phyloP scores from a whole-genome alignment of 2,113 vertebrate genomes.

The Catagonus wagneri region DNA sequence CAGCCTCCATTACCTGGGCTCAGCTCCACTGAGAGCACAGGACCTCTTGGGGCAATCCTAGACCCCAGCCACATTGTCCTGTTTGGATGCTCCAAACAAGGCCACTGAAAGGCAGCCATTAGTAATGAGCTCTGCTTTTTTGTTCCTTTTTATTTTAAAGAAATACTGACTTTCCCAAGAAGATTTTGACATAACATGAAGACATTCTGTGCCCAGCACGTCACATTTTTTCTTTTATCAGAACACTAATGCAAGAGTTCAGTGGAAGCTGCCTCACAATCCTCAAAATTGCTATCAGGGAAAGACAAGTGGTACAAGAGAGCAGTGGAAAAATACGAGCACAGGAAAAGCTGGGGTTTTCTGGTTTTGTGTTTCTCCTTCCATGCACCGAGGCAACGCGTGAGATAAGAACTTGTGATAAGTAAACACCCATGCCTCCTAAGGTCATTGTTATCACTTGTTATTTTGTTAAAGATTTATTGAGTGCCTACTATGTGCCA shows the following conservation, averaged over 20 bases:
- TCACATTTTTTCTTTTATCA: not conserved
- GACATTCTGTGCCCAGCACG: not conserved
- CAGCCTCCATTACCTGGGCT: not conserved
- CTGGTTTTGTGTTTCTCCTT: not conserved
- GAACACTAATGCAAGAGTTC: not conserved
- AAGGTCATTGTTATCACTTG: not conserved
- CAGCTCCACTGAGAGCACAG: not conserved
- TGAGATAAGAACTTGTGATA: not conserved
- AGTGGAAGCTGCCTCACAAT: not conserved
- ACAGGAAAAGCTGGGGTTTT: not conserved
- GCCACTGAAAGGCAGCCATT: not conserved
- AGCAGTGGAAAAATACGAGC: not conserved
- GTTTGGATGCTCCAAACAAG: not conserved
- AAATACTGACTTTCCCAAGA: not conserved
- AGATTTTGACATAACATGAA: not conserved
- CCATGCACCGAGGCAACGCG: not conserved
- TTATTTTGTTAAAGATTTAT: not conserved
- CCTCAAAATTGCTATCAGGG: not conserved
- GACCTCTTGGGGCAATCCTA: not conserved
- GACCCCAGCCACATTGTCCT: not conserved
- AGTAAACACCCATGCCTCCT: not conserved
- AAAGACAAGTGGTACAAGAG: not conserved
- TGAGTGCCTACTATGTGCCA: not conserved
- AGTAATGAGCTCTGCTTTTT: not conserved
- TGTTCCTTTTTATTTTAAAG: not conserved